A percentile compares a stretch with the other conserved stretches of the same genome.
These are phyloP conservation scores for Toxotes chatareus DNA, from an alignment of 2,113 vertebrate genomes.

Conservation along the genomic window DNA sequence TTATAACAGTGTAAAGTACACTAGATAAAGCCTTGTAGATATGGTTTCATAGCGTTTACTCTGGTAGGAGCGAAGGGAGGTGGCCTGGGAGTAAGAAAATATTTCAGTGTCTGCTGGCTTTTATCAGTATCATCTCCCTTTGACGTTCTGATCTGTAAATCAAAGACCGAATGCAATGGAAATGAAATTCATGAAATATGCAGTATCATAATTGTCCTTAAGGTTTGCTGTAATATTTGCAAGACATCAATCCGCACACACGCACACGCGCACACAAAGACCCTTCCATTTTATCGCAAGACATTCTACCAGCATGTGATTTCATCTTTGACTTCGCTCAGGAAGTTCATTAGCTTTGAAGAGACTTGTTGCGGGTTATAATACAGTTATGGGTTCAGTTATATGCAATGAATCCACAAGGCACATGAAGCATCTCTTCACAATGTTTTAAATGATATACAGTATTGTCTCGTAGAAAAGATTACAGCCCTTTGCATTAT, in stretches of 20 bases:
- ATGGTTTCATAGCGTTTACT: constrained; percentile 27
- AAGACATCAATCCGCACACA: constrained; percentile 8
- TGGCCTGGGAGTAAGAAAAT: constrained; percentile 9
- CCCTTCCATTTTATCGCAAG: constrained; percentile 1
- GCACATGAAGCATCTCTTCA: constrained; percentile 35
- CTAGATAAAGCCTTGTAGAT: constrained; percentile 48
- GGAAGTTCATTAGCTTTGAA: constrained; percentile 57
- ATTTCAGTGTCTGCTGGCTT: constrained; percentile 4
- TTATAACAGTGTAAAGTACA: constrained; percentile 43
- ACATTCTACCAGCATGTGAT: neutral
- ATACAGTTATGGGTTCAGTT: constrained; percentile 59
- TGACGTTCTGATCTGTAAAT: constrained; percentile 25
- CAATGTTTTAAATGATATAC: constrained; percentile 64
- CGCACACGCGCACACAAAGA: constrained; percentile 22
- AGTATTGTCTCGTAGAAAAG: constrained; percentile 52
- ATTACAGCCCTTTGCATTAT: constrained; percentile 76
- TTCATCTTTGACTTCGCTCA: constrained; percentile 36
- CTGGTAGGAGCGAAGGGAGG: neutral
- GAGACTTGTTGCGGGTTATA: constrained; percentile 54
- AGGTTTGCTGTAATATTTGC: constrained; percentile 27
- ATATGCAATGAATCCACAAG: constrained; percentile 55
- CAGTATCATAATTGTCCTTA: constrained; percentile 26
- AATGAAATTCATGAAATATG: constrained; percentile 49
- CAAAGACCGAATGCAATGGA: constrained; percentile 28
- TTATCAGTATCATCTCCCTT: neutral